Base-by-base conservation (phyloP, 2,888 invertebrate genomes). In the Plagodis pulveraria region DNA sequence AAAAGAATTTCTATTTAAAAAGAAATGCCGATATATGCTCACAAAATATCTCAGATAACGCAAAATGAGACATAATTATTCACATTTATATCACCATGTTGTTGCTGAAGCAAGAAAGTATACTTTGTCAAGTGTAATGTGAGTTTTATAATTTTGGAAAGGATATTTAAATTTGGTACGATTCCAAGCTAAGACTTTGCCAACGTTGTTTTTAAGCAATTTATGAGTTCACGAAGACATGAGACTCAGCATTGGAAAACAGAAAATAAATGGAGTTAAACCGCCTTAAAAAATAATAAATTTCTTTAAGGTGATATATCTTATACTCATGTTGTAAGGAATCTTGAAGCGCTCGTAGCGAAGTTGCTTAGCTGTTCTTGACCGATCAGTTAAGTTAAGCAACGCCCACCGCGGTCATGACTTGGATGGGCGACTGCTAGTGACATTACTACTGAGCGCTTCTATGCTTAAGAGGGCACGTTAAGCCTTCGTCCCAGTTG, bases 111-210 rank as follows among this genome's bases (percentile, higher is more conserved):
- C 56, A 58, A 51, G 62, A 67, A 70, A 66, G 70, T 66, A 72
- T 65, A 67, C 73, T 84, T 78, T 79, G 74, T 86, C 80, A 82
- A 71, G 73, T 73, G 71, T 79, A 83, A 84, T 78, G 77, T 73
- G 76, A 78, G 76, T 78, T 84, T 85, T 84, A 86, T 81, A 77
- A 84, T 83, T 83, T 83, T 70, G 69, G 72, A 81, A 84, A 81
- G 77, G 78, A 83, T 84, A 84, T 88, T 87, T 83, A 84, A 88
- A 87, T 86, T 89, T 89, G 88, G 87, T 86, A 79, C 71, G 72
- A 78, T 84, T 89, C 88, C 89, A 90, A 88, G 71, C 72, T 67
- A 71, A 76, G 74, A 78, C 78, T 80, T 82, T 86, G 87, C 84
- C 87, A 89, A 85, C 80, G 78, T 75, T 80, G 77, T 81, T n/a